Base-by-base conservation (phyloP, 2,888 invertebrate species). In the Mamestra brassicae region DNA sequence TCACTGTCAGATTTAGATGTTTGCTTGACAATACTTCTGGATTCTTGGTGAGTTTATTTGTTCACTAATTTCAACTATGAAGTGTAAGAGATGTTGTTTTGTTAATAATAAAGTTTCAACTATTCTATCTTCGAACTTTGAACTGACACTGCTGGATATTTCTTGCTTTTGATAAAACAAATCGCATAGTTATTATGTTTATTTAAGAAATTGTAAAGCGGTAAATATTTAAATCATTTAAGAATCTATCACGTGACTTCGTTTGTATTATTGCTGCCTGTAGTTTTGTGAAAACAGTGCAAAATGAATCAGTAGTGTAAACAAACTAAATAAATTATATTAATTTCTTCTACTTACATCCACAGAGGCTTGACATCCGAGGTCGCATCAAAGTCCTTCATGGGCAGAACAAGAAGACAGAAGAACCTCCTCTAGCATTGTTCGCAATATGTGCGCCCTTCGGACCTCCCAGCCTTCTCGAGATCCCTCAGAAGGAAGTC, bases 361-460 rank as follows among this genome's bases (percentile, higher is more conserved):
- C 95, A 68, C 97, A 99, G 99, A 98, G 99, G 92, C 97, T 99
- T 95, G 99, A 99, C 96, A 99, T 99, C 89, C 98, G 99, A 92
- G 99, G 99, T 65, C 97, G 99, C 84, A 98, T 99, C 71, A 99
- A 99, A 94, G 98, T 99, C 1, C 97, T 99, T 8, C 99, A 99
- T 91, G 99, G 99, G 0, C 99, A 99, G 94, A 99, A 99, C 93
- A 97, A 98, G 87, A 99, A 99, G 94, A 98, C 98, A 6, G 99
- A 99, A 93, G 99, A 99, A 88, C 99, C 99, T 3, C 99, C 99
- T 0, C 92, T 99, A 92, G 99, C 99, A 2, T 96, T 99, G 70
- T 99, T 99, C 92, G 99, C 99, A 80, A 98, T 99, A 74, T 99
- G 99, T 96, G 99, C 99, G 4, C 99, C 99, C 0, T 99, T 99